Evolutionary conservation across 1,140 invertebrate genomes (phyloP).

Genomic region (Apis florea): DNA sequence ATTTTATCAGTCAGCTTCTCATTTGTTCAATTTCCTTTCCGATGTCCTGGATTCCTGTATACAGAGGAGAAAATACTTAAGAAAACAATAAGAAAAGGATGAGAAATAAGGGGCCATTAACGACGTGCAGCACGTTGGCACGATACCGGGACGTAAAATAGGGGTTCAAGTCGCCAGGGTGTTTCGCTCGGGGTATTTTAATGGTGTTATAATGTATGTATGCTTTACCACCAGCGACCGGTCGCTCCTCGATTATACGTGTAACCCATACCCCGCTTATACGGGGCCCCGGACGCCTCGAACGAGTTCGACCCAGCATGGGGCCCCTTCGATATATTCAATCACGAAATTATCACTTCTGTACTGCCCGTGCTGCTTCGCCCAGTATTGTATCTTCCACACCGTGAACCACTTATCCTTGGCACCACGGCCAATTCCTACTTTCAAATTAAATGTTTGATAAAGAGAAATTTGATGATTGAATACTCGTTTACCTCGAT

Average conservation of each 20-base stretch:
- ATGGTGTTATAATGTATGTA: conserved; percentile 80
- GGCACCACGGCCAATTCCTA: not conserved
- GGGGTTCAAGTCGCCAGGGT: conserved; percentile 56
- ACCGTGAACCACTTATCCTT: conserved; percentile 36
- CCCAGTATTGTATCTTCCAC: conserved; percentile 48
- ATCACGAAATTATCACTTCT: conserved; percentile 80
- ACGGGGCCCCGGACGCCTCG: conserved; percentile 64
- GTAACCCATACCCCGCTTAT: conserved; percentile 41
- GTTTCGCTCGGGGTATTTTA: conserved; percentile 74
- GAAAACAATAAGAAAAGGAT: not conserved
- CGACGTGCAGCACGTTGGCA: conserved; percentile 58
- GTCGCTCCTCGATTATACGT: conserved; percentile 52
- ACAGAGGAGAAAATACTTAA: too few species aligned
- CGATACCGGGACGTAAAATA: conserved; percentile 61
- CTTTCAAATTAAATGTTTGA: not conserved
- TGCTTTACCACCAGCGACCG: conserved; percentile 72
- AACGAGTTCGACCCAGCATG: conserved; percentile 76
- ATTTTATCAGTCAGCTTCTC: too few species aligned
- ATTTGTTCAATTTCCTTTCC: too few species aligned
- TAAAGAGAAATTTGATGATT: not conserved
- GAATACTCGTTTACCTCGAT: not conserved
- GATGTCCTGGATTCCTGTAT: not conserved
- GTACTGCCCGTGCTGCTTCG: conserved; percentile 62
- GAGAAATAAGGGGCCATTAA: conserved; percentile 52
- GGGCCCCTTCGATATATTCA: conserved; percentile 78